Conservation (phyloP, 1,140 invertebrate species). For the Cepaea nemoralis region DNA sequence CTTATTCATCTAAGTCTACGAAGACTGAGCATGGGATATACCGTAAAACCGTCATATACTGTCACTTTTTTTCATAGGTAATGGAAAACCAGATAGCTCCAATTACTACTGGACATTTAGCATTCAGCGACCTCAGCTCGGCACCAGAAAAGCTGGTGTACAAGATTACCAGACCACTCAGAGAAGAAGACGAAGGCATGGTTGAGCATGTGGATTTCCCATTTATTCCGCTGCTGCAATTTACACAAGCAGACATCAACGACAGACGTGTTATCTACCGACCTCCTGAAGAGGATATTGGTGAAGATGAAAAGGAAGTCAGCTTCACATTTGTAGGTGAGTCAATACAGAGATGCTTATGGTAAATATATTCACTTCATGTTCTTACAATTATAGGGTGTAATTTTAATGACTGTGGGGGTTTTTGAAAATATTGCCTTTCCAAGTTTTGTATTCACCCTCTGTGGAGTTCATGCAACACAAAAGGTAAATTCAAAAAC, state of each 20-base stretch:
- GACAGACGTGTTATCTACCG: slow-evolving; percentile 61
- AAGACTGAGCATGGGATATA: no score
- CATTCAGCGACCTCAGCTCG: slow-evolving; percentile 50
- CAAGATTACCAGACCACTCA: slow-evolving; percentile 51
- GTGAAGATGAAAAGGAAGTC: slow-evolving; percentile 51
- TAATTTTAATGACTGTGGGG: no score
- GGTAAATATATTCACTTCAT: no score
- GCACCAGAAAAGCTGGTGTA: slow-evolving; percentile 52
- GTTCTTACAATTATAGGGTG: no score
- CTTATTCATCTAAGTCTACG: no score
- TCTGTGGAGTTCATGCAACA: no score
- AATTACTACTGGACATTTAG: slow-evolving; percentile 51
- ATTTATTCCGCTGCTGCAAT: slow-evolving; percentile 52
- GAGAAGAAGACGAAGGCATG: slow-evolving; percentile 50
- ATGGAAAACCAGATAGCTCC: slow-evolving; percentile 63
- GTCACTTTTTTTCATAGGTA: slow-evolving; percentile 47
- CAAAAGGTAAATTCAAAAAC: no score
- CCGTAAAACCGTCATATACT: no score
- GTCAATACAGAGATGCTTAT: not conserved
- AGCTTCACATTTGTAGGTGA: slow-evolving; percentile 58
- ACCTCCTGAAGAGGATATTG: slow-evolving; percentile 56
- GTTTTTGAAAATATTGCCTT: no score
- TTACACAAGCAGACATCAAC: slow-evolving; percentile 64
- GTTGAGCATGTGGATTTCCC: slow-evolving; percentile 59
- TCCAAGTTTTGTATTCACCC: no score